Conservation (phyloP, 1,140 invertebrate species). For the Drosophila erecta region DNA sequence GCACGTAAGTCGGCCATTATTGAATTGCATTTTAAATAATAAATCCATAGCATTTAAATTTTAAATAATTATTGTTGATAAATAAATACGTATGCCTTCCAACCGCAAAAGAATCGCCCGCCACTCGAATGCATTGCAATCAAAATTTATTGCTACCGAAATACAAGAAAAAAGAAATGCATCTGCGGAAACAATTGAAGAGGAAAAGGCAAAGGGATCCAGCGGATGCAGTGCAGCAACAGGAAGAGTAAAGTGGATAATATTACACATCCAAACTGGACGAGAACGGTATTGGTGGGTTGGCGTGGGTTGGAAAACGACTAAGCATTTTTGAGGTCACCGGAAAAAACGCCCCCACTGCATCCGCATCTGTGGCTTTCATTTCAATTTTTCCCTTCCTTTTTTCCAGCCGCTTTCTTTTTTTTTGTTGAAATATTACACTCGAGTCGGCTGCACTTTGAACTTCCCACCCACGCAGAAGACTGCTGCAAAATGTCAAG, state of each 20-base stretch:
- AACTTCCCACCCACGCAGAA: slow-evolving; percentile 43
- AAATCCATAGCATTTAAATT: slow-evolving; percentile 31
- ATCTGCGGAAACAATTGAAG: slow-evolving; percentile 35
- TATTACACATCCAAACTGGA: slow-evolving; percentile 48
- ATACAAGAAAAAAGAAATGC: slow-evolving; percentile 16
- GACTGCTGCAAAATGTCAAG: slow-evolving; percentile 61
- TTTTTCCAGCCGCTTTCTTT: neutral
- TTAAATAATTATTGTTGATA: slow-evolving; percentile 37
- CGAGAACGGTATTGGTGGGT: slow-evolving; percentile 7
- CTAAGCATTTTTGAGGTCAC: slow-evolving; percentile 60
- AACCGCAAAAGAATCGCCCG: slow-evolving; percentile 41
- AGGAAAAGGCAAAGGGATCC: slow-evolving; percentile 14
- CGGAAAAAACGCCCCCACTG: slow-evolving; percentile 21
- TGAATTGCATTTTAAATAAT: slow-evolving; percentile 36
- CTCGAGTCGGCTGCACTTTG: slow-evolving; percentile 47
- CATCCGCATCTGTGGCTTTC: slow-evolving; percentile 41
- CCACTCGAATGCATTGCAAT: slow-evolving; percentile 63
- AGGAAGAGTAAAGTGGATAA: slow-evolving; percentile 71
- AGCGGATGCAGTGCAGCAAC: slow-evolving; percentile 64
- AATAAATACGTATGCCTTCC: slow-evolving; percentile 14
- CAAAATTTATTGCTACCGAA: slow-evolving; percentile 65
- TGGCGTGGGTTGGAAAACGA: neutral
- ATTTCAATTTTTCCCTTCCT: slow-evolving; percentile 31
- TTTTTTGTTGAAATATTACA: slow-evolving; percentile 69
- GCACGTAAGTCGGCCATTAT: slow-evolving; percentile 9